These are phyloP conservation scores for Amphilophus citrinellus DNA, from an alignment of 2,113 vertebrate species.

Conservation along the genomic window DNA sequence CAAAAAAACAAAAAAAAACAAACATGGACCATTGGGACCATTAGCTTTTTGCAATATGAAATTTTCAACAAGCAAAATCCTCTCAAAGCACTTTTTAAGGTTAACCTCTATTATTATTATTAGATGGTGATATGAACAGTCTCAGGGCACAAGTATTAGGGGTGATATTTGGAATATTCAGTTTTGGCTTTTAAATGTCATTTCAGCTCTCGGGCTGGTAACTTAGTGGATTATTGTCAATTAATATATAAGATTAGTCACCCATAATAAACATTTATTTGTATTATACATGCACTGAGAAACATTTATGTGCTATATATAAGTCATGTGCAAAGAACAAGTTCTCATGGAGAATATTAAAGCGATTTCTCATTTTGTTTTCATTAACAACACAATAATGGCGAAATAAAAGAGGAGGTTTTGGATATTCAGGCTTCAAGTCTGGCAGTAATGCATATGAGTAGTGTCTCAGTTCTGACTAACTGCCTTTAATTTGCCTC, in stretches of 20 bases:
- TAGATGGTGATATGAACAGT: background rate
- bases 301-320: background rate
- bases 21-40: background rate
- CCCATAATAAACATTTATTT: background rate
- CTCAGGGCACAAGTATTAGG: background rate
- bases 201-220: background rate
- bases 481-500: conserved; percentile 1
- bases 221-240: background rate
- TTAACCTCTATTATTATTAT: background rate
- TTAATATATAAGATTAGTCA: background rate
- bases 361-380: conserved; percentile 1
- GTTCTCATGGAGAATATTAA: background rate
- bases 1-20: background rate
- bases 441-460: background rate
- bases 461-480: background rate
- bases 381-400: background rate
- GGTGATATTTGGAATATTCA: background rate
- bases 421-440: background rate
- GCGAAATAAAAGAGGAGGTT: conserved; percentile 8
- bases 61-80: background rate
- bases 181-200: background rate
- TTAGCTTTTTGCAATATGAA: background rate
- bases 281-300: background rate
- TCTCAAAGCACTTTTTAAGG: background rate
- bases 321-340: background rate